Percentiles rank a stretch among this genome's conserved stretches.
phyloP scores from a whole-genome alignment of 1,140 invertebrate genomes.

The Polypedilum pembai region DNA sequence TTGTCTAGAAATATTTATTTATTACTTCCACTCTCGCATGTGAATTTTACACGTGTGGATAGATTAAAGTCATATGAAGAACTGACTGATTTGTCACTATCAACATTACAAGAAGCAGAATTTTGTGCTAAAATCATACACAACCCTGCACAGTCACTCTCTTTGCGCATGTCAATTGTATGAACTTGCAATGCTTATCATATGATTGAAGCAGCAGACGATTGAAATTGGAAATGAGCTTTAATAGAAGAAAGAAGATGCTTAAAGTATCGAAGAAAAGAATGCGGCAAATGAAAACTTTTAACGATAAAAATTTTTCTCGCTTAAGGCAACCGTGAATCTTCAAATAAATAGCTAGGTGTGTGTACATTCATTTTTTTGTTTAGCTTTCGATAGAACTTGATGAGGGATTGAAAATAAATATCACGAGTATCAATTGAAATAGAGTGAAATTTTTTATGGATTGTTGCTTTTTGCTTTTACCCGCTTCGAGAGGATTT shows the following conservation, averaged over 20 bases:
- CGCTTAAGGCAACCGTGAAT: no score
- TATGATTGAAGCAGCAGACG: not conserved
- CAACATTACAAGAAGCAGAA: not conserved
- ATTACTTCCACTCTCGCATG: not conserved
- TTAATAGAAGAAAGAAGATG: not conserved
- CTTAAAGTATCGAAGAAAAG: not conserved
- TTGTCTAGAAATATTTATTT: not conserved
- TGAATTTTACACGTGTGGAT: not conserved
- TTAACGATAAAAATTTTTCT: no score
- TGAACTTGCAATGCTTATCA: not conserved
- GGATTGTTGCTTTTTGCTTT: no score
- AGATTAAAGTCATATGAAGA: not conserved
- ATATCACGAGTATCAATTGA: no score
- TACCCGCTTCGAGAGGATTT: no score
- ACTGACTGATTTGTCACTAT: constrained; percentile 17
- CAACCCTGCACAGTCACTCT: not conserved
- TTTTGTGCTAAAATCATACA: not conserved
- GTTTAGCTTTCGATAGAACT: not conserved
- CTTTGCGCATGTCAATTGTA: not conserved
- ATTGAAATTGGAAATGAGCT: not conserved
- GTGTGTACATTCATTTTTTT: not conserved
- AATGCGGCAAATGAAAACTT: not conserved
- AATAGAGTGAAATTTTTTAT: no score
- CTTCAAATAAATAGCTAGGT: not conserved
- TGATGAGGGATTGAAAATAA: no score